phyloP scores from a whole-genome alignment of 2,797 vertebrate species.

The Rhinoraja longicauda region DNA sequence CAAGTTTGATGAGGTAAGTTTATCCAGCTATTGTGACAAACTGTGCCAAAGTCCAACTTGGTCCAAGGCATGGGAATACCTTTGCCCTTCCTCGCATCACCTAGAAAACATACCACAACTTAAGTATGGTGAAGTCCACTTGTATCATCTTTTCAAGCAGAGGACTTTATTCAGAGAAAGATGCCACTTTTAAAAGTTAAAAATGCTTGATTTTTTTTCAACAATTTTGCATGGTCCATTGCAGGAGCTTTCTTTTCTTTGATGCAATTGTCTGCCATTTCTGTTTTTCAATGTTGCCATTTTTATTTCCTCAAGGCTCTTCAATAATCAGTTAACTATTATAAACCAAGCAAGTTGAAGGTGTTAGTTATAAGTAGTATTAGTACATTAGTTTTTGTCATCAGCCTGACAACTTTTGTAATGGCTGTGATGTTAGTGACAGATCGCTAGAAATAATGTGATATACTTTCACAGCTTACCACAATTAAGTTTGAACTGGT shows the following conservation, averaged over 20 bases:
- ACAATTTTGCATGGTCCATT: not conserved
- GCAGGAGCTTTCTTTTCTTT: not conserved
- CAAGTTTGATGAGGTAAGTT: constrained; percentile 67
- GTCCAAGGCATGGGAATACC: not conserved
- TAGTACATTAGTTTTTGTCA: not conserved
- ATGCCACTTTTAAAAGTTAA: not conserved
- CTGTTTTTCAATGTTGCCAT: not conserved
- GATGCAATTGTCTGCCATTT: not conserved
- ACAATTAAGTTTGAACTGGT: not conserved
- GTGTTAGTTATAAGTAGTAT: not conserved
- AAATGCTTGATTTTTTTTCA: not conserved
- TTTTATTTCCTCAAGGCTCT: not conserved
- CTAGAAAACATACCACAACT: not conserved
- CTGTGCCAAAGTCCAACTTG: not conserved
- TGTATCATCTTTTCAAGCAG: not conserved
- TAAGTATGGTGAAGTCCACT: not conserved
- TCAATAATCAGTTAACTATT: not conserved
- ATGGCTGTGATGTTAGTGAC: not conserved
- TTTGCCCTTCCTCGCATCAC: not conserved
- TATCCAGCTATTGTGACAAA: not conserved
- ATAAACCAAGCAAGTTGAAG: not conserved
- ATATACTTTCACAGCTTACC: not conserved
- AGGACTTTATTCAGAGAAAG: not conserved
- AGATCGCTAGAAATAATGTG: not conserved
- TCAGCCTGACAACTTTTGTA: not conserved